Percentiles rank a stretch among this genome's conserved stretches.
These are phyloP conservation scores for Corythornis cristatus DNA, from an alignment of 2,113 vertebrate species.

Conservation along the genomic window DNA sequence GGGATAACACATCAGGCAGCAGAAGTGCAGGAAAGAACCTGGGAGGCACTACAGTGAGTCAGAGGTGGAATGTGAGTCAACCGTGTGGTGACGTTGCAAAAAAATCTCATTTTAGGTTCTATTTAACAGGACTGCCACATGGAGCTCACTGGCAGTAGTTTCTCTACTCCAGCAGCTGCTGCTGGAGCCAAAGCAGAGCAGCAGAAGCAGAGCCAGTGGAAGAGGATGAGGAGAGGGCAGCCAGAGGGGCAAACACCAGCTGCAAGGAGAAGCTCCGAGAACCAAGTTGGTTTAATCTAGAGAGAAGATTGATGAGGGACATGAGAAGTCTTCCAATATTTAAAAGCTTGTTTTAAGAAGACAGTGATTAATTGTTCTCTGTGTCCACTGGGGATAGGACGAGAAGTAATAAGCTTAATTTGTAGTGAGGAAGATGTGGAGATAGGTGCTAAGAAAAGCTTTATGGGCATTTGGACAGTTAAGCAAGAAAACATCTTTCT, in stretches of 20 bases:
- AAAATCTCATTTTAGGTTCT: constrained; percentile 58
- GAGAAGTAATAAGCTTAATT: constrained; percentile 58
- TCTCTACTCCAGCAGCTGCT: background rate
- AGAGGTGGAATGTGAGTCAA: constrained; percentile 64
- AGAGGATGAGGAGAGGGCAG: background rate
- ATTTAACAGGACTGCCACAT: constrained; percentile 40
- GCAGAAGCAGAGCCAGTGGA: background rate
- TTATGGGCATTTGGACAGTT: constrained; percentile 14
- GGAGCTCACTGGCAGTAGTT: constrained; percentile 21
- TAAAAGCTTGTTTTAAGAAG: constrained; percentile 57
- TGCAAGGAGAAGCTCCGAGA: background rate
- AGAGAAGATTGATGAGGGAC: background rate
- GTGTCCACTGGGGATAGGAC: constrained; percentile 8
- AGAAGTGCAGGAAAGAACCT: constrained; percentile 10
- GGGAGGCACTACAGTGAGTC: constrained; percentile 60
- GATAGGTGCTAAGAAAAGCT: constrained; percentile 26
- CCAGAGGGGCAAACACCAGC: accelerated
- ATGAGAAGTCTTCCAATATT: background rate
- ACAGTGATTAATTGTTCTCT: constrained; percentile 53
- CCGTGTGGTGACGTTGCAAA: constrained; percentile 59
- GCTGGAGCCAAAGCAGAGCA: background rate
- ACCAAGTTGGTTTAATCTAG: background rate
- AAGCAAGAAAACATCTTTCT: constrained; percentile 10
- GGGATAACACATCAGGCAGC: constrained; percentile 27
- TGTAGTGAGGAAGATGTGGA: constrained; percentile 33